Conservation (phyloP, 2,888 invertebrate species). For the Diarsia mendica region DNA sequence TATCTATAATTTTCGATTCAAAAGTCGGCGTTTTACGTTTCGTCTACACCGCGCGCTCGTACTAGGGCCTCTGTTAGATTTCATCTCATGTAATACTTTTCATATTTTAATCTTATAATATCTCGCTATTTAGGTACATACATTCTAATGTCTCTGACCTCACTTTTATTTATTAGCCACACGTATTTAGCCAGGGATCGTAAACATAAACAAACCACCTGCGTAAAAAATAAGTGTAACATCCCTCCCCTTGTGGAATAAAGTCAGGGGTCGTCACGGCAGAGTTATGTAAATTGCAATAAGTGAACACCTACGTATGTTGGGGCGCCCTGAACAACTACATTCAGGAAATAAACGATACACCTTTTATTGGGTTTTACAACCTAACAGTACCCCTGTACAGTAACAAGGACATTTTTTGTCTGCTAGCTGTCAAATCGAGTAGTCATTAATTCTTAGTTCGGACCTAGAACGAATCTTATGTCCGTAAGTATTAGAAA, state of each 20-base stretch:
- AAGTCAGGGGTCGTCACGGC: constrained; percentile 45
- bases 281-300: constrained; percentile 54
- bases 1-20: no score
- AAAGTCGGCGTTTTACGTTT: no score
- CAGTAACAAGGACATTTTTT: no score
- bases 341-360: constrained; percentile 41
- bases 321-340: constrained; percentile 30
- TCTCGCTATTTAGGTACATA: not conserved
- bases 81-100: not conserved
- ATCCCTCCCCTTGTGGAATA: constrained; percentile 19
- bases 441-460: no score
- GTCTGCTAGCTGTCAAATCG: no score
- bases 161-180: constrained; percentile 40
- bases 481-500: no score
- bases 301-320: constrained; percentile 39
- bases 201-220: constrained; percentile 55
- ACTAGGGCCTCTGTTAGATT: not conserved
- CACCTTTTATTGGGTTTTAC: constrained; percentile 3
- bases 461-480: no score
- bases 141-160: constrained; percentile 20
- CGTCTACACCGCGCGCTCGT: no score
- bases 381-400: no score
- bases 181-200: constrained; percentile 36
- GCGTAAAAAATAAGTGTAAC: constrained; percentile 58
- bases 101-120: not conserved